Percentiles rank a stretch among this genome's conserved stretches.
These are phyloP conservation scores for Caenorhabditis zanzibari DNA, from an alignment of 2,888 invertebrate genomes.

Conservation along the genomic window DNA sequence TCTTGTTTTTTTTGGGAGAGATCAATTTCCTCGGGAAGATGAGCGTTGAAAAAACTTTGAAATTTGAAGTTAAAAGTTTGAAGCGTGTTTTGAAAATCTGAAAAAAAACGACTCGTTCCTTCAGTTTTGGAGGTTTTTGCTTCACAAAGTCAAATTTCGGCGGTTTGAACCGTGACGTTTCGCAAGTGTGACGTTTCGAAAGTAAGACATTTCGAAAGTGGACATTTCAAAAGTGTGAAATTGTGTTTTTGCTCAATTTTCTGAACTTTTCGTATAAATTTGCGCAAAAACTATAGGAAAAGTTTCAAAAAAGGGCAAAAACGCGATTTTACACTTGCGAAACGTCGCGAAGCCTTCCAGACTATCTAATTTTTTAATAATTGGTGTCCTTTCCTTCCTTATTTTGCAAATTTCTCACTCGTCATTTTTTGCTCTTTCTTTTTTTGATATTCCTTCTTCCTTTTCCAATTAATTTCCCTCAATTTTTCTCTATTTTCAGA, in stretches of 20 bases:
- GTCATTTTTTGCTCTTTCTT: background rate
- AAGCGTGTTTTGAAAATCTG: no score
- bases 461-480: slow-evolving; percentile 1
- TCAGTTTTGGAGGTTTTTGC: background rate
- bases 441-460: background rate
- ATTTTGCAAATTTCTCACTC: background rate
- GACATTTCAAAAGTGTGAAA: no score
- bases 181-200: no score
- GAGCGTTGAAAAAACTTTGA: background rate
- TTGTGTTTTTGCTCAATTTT: no score
- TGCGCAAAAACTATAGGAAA: no score
- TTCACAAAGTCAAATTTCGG: background rate
- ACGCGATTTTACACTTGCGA: no score
- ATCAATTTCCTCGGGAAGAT: slow-evolving; percentile 1
- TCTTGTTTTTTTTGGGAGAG: background rate
- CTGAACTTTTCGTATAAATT: no score
- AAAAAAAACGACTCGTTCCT: background rate
- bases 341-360: background rate
- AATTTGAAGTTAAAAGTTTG: no score
- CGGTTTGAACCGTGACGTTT: no score
- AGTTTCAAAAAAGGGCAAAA: no score
- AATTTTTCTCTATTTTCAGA: slow-evolving; percentile 14
- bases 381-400: background rate
- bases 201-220: no score
- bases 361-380: background rate